Evolutionary conservation across 2,797 vertebrate species (phyloP).

Genomic region (Chiloscyllium punctatum): DNA sequence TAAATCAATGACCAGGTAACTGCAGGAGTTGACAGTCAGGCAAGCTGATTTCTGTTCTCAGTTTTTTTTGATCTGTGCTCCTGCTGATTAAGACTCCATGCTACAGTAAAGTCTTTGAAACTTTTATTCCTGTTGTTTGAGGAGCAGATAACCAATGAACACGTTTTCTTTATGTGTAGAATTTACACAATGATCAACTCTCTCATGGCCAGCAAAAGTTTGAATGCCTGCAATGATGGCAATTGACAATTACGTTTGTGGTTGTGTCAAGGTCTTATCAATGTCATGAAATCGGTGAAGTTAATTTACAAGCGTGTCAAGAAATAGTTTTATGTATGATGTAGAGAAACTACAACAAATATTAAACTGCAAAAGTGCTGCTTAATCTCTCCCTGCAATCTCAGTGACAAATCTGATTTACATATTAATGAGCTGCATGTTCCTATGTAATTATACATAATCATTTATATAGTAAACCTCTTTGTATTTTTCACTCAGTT

Average conservation of each 20-base stretch:
- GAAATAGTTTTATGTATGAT: neutral
- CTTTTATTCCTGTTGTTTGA: neutral
- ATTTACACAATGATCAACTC: neutral
- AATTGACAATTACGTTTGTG: neutral
- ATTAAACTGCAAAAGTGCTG: neutral
- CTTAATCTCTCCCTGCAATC: neutral
- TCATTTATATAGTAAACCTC: neutral
- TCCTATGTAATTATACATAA: neutral
- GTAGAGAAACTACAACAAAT: neutral
- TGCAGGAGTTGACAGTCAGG: neutral
- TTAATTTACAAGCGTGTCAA: neutral
- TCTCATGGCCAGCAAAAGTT: neutral
- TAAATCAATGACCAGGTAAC: neutral
- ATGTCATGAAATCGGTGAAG: neutral
- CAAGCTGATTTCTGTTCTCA: neutral
- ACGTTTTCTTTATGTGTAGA: neutral
- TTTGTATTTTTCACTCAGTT: neutral
- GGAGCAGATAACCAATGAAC: neutral
- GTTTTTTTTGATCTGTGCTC: neutral
- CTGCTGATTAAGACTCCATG: neutral
- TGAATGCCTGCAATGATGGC: neutral
- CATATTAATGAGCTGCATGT: neutral
- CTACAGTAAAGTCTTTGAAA: neutral
- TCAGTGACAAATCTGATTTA: neutral
- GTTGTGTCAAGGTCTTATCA: neutral